Base-by-base conservation (phyloP, 2,113 vertebrate genomes). In the Paradisaea rubra region DNA sequence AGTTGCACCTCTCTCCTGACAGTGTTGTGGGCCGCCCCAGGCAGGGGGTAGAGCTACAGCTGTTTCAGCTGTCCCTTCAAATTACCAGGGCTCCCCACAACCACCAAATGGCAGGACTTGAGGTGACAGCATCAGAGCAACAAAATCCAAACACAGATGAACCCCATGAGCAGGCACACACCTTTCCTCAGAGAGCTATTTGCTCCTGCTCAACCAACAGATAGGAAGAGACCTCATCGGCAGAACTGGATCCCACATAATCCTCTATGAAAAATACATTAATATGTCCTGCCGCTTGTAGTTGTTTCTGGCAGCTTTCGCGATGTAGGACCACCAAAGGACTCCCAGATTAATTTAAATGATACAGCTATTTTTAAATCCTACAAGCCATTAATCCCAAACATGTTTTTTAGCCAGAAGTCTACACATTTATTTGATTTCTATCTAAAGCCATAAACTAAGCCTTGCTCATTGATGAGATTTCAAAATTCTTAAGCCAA, bases 371-470 rank as follows among this genome's bases (percentile, higher is more conserved):
- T 81, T 86, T 95, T 86, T 64, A 77, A 86, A 74, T 53, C 45
- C 60, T 86, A 56, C 47, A 64, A 94, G 52, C 31, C 64, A 71
- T 73, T 81, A 93, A 94, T 83, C 28, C 42, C 31, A 82, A 81
- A 63, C 11, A 33, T n/a, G 10, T 68, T 88, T 72, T 79, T 93
- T 70, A 93, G 60, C 52, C 89, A 96, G 65, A 94, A 57, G 8
- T 63, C 76, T 68, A 37, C 52, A 70, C 24, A 47, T 86, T 95
- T 77, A 37, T 81, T 88, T 95, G 72, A 81, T 95, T 95, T 90
- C 85, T 88, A 83, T 49, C 74, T 81, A 88, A 95, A 90, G 33
- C 24, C 68, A 37, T 78, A 83, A 88, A 74, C 50, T 50, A 81
- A 77, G 44, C 41, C 22, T 66, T 37, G 56, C 53, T 83, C 52